Conservation (phyloP, 2,888 invertebrate genomes). For the Polymixis flavicincta region DNA sequence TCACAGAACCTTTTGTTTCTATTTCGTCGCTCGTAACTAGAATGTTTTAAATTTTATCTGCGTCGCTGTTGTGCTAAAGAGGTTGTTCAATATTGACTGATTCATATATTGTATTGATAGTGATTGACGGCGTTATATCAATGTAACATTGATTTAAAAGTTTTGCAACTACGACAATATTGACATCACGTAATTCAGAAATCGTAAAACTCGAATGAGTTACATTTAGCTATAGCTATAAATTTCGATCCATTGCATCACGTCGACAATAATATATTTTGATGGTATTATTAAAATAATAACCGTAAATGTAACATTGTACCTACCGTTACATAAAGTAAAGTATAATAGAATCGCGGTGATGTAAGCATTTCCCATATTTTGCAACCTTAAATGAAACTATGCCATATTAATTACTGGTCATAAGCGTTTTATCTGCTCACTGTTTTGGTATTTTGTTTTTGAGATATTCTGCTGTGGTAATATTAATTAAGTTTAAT, state of each 20-base stretch:
- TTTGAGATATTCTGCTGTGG: conserved; percentile 53
- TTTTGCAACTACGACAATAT: conserved; percentile 41
- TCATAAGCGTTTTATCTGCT: conserved; percentile 64
- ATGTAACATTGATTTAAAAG: conserved; percentile 44
- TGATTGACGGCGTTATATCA: conserved; percentile 19
- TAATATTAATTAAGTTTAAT: conserved; percentile 45
- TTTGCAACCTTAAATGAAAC: conserved; percentile 72
- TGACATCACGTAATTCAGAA: conserved; percentile 58
- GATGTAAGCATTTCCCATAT: conserved; percentile 72
- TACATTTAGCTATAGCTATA: conserved; percentile 57
- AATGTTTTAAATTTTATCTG: conserved; percentile 27
- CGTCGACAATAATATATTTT: conserved; percentile 65
- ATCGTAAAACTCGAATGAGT: conserved; percentile 50
- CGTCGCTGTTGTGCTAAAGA: conserved; percentile 32
- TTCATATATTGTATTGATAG: conserved; percentile 26
- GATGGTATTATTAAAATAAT: conserved; percentile 75
- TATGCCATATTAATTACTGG: conserved; percentile 69
- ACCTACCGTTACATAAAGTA: conserved; percentile 63
- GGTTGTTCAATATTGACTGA: conserved; percentile 40
- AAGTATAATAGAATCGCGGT: conserved; percentile 67
- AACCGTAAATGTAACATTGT: conserved; percentile 67
- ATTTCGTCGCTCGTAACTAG: conserved; percentile 8
- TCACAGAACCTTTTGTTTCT: conserved; percentile 3
- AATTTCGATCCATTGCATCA: conserved; percentile 63
- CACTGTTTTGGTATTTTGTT: conserved; percentile 59